Base-by-base conservation (phyloP, 2,797 vertebrate genomes). In the Squalus acanthias region DNA sequence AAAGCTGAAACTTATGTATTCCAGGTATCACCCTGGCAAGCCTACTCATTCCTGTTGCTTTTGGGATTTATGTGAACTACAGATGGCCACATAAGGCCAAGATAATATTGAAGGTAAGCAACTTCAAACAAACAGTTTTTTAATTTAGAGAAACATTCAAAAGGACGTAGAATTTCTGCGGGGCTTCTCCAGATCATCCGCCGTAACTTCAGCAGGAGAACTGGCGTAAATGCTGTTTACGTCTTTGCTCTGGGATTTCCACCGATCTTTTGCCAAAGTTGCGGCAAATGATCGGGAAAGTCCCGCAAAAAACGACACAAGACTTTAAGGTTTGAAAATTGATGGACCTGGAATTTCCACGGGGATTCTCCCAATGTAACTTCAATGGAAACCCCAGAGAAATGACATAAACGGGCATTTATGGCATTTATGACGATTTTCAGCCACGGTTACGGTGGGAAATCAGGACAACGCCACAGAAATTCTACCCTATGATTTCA, bases 51-150 rank as follows among this genome's bases (percentile, higher is more conserved):
- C 99, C 99, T 0, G 98, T 99, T 69, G 97, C 97, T 0, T 0
- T 98, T 91, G 99, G 99, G 96, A 98, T 99, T 0, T 98, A 96
- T 92, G 97, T 99, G 57, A 99, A 99, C 97, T 96, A 98, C 97
- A 98, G 96, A 96, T 99, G 98, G 99, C 99, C 99, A 1, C 5
- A 50, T 0, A 12, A 82, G 72, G 99, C 99, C 0, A 99, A 99
- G 97, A 97, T 98, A 96, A 98, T 99, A 97, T 98, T 99, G 96
- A 99, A 98, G 98, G 99, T 99, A 97, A 97, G 98, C 96, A 96
- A 65, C 20, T 17, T 96, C 57, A 46, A 94, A 87, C 12, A 57
- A 29, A 57, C 50, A 95, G 3, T 69, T 50, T 72, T 95, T 12
- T 2, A 95, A 92, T 69, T 63, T 15, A 92, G 26, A 3, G 22